A percentile compares a stretch with the other conserved stretches of the same genome.
phyloP scores from a whole-genome alignment of 2,888 invertebrate genomes.

The Teleogryllus oceanicus region DNA sequence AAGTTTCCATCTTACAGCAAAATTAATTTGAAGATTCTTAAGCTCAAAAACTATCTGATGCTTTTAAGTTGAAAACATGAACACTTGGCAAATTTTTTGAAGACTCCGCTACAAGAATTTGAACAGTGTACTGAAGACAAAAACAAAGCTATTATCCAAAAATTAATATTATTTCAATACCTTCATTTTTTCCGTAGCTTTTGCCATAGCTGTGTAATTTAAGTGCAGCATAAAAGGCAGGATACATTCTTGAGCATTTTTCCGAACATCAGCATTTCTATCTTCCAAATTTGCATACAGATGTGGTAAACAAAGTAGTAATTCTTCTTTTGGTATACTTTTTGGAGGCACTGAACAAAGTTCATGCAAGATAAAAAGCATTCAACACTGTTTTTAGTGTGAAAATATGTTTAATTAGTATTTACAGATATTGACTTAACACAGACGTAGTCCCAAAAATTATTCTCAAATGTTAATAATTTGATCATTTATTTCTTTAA shows the following conservation, averaged over 20 bases:
- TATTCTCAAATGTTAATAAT: too few species aligned
- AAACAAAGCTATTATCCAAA: not conserved
- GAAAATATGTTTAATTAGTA: not conserved
- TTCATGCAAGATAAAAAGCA: not conserved
- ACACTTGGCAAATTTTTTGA: not conserved
- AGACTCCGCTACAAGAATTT: not conserved
- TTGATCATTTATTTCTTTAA: too few species aligned
- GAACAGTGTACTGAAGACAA: not conserved
- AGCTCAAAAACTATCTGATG: too few species aligned
- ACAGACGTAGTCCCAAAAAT: too few species aligned
- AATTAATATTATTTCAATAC: slow-evolving; percentile 46
- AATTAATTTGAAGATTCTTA: too few species aligned
- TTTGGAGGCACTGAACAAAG: slow-evolving; percentile 59
- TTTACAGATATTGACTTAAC: too few species aligned
- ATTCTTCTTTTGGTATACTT: slow-evolving; percentile 76
- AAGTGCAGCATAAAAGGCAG: slow-evolving; percentile 90
- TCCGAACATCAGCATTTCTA: slow-evolving; percentile 85
- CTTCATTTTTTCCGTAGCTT: slow-evolving; percentile 75
- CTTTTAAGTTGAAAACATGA: too few species aligned
- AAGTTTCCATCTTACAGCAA: too few species aligned
- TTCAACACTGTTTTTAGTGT: not conserved
- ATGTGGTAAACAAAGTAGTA: slow-evolving; percentile 70
- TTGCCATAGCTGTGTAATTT: slow-evolving; percentile 75
- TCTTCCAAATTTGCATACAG: slow-evolving; percentile 84
- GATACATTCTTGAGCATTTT: slow-evolving; percentile 84